Evolutionary conservation across 2,797 vertebrate species (phyloP), one percentile per base, ranked within the genome.

Genomic region (Centropyge bicolor): DNA sequence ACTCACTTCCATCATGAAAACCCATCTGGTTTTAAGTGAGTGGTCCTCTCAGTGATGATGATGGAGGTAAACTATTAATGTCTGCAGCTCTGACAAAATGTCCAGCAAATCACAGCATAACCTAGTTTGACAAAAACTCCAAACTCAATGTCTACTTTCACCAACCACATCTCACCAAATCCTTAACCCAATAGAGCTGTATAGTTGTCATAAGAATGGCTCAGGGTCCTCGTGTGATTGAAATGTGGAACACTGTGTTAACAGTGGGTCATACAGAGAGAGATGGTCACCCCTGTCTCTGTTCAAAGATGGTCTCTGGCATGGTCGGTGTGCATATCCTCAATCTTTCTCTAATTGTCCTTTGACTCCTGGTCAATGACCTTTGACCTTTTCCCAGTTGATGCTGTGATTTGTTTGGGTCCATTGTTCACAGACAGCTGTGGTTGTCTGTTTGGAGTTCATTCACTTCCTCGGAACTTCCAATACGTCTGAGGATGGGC

Each of bases 221-320:
- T 40, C 48, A 52, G 14, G 36, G 20, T 40, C 48, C 6, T 35
- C 8, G 36, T 8, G 13, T 14, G 27, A 49, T 40, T n/a, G 20
- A 52, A 40, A 38, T 52, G 38, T 54, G 16, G n/a, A 67, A 12
- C n/a, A 16, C 17, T 67, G 64, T 67, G 48, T 52, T 24, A 51
- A 24, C 48, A 8, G n/a, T 19, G 19, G 17, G 19, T 49, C 46
- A 20, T 20, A 49, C 19, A 7, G 6, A 51, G 59, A 14, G 24
- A 19, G 2, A 31, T 31, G 22, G 49, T 67, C 8, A 52, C 63
- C n/a, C 4, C 20, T 17, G 3, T 20, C 11, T 19, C 45, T 38
- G 41, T 62, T 11, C 16, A 45, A 31, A 31, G 4, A 31, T n/a
- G 9, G 48, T n/a, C 46, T 49, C 48, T n/a, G 48, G 7, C 9